Evolutionary conservation across 2,797 vertebrate genomes (phyloP).

Genomic region (Acipenser oxyrinchus): DNA sequence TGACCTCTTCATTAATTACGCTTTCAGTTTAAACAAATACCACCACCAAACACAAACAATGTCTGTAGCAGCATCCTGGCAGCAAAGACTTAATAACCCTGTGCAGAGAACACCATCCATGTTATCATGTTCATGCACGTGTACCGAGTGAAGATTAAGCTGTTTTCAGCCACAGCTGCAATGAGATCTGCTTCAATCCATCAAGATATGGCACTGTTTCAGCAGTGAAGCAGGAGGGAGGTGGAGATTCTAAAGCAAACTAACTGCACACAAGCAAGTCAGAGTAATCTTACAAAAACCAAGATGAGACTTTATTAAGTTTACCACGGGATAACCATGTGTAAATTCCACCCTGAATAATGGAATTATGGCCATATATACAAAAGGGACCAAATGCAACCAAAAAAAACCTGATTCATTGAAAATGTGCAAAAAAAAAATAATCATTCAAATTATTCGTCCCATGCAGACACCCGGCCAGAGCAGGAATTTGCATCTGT

Average conservation of each 20-base stretch:
- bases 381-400: no score
- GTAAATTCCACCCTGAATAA: no score
- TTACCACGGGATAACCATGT: no score
- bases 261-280: no score
- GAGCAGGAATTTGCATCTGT: no score
- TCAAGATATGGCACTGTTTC: conserved; percentile 71
- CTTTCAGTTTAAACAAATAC: conserved; percentile 64
- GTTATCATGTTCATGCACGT: conserved; percentile 77
- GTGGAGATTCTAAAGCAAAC: conserved; percentile 56
- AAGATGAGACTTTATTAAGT: no score
- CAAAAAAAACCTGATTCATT: no score
- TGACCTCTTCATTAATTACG: conserved; percentile 57
- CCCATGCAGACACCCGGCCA: no score
- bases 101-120: conserved; percentile 63
- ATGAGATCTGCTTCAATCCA: conserved; percentile 69
- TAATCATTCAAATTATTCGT: no score
- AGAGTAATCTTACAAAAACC: no score
- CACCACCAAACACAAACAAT: conserved; percentile 57
- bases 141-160: conserved; percentile 75
- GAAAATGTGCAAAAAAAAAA: no score
- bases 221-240: conserved; percentile 58
- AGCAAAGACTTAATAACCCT: conserved; percentile 56
- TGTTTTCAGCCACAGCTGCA: conserved; percentile 72
- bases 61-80: conserved; percentile 68
- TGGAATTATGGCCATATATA: no score